Conservation (phyloP, 1,140 invertebrate genomes). For the Lamellibrachia luymesi region DNA sequence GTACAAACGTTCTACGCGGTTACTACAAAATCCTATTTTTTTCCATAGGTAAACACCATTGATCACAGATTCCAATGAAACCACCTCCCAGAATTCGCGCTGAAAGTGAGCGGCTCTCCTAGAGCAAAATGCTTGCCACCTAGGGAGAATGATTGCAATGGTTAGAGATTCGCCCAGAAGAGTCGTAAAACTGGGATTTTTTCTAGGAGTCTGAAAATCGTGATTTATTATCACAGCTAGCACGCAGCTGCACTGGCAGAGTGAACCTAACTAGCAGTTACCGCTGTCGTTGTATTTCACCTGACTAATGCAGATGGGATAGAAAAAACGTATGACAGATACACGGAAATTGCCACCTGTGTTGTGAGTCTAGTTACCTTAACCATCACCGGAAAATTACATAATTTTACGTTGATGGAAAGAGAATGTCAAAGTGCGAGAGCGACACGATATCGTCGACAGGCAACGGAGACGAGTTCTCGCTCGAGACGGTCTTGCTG, state of each 20-base stretch:
- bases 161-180: too few species aligned
- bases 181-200: too few species aligned
- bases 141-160: too few species aligned
- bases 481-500: not conserved
- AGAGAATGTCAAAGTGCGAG: not conserved
- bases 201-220: too few species aligned
- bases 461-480: not conserved
- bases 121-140: too few species aligned
- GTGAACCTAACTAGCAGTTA: not conserved
- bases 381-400: not conserved
- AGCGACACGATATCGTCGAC: not conserved
- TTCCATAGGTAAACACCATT: too few species aligned
- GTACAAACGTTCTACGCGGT: too few species aligned
- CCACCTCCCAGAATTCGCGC: too few species aligned
- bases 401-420: not conserved
- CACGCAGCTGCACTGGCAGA: not conserved
- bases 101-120: too few species aligned
- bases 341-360: not conserved
- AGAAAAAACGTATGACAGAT: not conserved
- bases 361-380: not conserved
- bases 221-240: too few species aligned
- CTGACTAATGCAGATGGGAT: not conserved
- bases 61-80: too few species aligned
- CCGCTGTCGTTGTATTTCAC: not conserved
- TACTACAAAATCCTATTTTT: too few species aligned